Evolutionary conservation across 2,797 vertebrate species (phyloP).

Genomic region (Orientallactaga sibirica): DNA sequence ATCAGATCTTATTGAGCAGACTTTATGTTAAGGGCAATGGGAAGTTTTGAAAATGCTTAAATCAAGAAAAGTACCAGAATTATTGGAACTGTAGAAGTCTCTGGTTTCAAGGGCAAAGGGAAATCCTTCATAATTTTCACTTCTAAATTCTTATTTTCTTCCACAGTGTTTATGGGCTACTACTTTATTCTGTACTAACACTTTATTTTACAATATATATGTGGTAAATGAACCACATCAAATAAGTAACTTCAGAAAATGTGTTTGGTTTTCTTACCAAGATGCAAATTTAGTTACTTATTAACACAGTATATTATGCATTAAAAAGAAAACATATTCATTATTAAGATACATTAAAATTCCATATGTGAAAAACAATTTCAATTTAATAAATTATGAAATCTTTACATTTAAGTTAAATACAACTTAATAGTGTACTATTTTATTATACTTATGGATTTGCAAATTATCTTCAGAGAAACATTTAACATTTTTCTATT

Average conservation of each 20-base stretch:
- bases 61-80: not conserved
- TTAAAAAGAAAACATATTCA: not conserved
- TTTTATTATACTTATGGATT: not conserved
- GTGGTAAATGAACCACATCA: not conserved
- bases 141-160: not conserved
- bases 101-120: not conserved
- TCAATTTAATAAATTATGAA: constrained; percentile 26
- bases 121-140: not conserved
- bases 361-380: not conserved
- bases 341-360: not conserved
- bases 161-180: not conserved
- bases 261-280: not conserved
- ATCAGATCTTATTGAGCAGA: not conserved
- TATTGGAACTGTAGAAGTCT: constrained; percentile 5
- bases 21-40: not conserved
- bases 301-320: not conserved
- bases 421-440: not conserved
- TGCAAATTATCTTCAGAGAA: not conserved
- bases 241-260: not conserved
- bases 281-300: not conserved
- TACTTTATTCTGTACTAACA: not conserved
- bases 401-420: not conserved
- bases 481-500: not conserved
- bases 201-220: too few relatives aligned
- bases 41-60: constrained; percentile 25